Conservation (phyloP, 1,140 invertebrate species). For the Himalopsyche phryganea region DNA sequence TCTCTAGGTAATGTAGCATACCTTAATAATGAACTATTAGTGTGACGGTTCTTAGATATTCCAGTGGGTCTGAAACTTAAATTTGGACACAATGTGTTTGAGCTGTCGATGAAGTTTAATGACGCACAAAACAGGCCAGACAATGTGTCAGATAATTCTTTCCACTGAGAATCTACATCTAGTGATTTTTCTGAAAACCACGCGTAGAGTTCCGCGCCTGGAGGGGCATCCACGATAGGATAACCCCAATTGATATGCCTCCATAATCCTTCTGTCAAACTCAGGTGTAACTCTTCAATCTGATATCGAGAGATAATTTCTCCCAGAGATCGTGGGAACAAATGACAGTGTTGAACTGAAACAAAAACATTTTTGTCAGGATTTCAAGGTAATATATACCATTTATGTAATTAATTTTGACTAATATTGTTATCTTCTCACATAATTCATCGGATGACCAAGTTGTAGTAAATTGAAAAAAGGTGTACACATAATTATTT, state of each 20-base stretch:
- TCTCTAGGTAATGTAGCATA: constrained; percentile 90
- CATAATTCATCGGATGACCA: constrained; percentile 57
- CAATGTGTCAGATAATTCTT: constrained; percentile 80
- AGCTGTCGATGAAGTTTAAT: constrained; percentile 90
- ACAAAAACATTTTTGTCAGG: constrained; percentile 35
- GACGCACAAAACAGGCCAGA: constrained; percentile 95
- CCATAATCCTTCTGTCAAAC: constrained; percentile 91
- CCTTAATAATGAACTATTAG: constrained; percentile 60
- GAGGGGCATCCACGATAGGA: constrained; percentile 78
- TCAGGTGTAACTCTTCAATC: constrained; percentile 87
- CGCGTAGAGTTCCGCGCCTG: constrained; percentile 89
- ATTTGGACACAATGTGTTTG: constrained; percentile 80
- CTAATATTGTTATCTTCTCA: constrained; percentile 10
- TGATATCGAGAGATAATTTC: constrained; percentile 84
- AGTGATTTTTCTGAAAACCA: constrained; percentile 70
- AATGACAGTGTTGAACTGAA: constrained; percentile 74
- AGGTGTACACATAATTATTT: constrained; percentile 74
- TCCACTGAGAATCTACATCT: constrained; percentile 79
- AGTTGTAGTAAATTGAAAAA: constrained; percentile 81
- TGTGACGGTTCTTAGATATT: constrained; percentile 51
- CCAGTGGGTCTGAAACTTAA: constrained; percentile 79
- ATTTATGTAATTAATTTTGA: background rate
- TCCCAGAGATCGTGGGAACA: constrained; percentile 86
- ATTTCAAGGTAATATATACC: background rate
- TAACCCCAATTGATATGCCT: constrained; percentile 91